Conservation (phyloP, 2,797 vertebrate genomes). For the Schizopygopsis pylzovi region DNA sequence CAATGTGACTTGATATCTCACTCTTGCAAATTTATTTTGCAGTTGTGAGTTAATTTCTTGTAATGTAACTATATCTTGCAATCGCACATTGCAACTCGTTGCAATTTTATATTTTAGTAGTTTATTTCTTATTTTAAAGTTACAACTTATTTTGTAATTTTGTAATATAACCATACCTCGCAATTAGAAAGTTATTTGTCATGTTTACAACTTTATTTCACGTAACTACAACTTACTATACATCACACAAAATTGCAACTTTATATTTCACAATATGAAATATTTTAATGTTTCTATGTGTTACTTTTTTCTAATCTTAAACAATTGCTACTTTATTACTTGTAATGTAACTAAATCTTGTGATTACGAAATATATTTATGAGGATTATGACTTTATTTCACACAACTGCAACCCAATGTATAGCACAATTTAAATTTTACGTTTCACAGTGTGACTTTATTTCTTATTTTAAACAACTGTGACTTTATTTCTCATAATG, state of each 20-base stretch:
- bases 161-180: background rate
- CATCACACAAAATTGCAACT: background rate
- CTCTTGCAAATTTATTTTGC: background rate
- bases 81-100: background rate
- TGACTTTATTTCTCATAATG: background rate
- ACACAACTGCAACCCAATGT: background rate
- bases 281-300: no score
- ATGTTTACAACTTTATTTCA: background rate
- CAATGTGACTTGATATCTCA: background rate
- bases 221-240: background rate
- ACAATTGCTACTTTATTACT: background rate
- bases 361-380: background rate
- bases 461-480: background rate
- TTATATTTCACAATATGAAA: background rate
- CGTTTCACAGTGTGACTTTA: no score
- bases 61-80: background rate
- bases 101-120: background rate
- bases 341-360: background rate
- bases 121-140: background rate
- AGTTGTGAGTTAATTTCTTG: background rate
- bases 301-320: background rate
- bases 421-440: no score
- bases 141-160: background rate
- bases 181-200: background rate
- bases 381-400: background rate